phyloP scores from a whole-genome alignment of 35 echinoderm and acorn worm genomes.

The Ophiothrix spiculata region DNA sequence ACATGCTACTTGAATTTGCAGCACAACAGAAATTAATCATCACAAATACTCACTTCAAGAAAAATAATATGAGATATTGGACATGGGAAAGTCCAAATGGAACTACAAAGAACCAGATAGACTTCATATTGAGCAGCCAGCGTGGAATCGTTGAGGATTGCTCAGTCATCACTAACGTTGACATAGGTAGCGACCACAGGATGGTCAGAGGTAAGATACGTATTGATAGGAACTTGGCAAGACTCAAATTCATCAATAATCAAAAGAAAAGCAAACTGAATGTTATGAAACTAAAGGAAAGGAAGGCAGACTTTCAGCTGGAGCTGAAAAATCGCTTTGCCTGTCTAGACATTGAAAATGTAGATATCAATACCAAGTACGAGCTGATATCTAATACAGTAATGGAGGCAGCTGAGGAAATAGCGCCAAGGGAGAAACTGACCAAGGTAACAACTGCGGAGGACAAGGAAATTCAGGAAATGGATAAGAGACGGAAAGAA shows the following conservation, averaged over 20 bases:
- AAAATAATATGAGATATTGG: conserved; percentile 26
- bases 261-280: neutral
- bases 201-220: conserved; percentile 6
- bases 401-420: neutral
- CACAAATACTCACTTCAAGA: conserved; percentile 19
- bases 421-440: neutral
- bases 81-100: conserved; percentile 35
- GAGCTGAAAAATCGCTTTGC: neutral
- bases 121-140: conserved; percentile 11
- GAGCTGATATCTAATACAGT: neutral
- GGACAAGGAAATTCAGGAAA: neutral
- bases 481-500: too few relatives aligned
- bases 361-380: neutral
- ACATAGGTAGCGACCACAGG: conserved; percentile 28
- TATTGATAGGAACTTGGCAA: neutral
- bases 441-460: neutral
- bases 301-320: neutral
- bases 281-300: conserved; percentile 7
- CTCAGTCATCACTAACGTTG: conserved; percentile 6
- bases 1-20: conserved; percentile 21
- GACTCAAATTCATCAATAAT: conserved; percentile 3
- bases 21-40: neutral
- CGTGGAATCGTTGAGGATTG: conserved; percentile 7
- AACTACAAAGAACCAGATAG: conserved; percentile 5
- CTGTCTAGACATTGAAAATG: neutral